Percentiles rank a stretch among this genome's conserved stretches.
These are phyloP conservation scores for Pelvicachromis taeniatus DNA, from an alignment of 2,113 vertebrate species.

Conservation along the genomic window DNA sequence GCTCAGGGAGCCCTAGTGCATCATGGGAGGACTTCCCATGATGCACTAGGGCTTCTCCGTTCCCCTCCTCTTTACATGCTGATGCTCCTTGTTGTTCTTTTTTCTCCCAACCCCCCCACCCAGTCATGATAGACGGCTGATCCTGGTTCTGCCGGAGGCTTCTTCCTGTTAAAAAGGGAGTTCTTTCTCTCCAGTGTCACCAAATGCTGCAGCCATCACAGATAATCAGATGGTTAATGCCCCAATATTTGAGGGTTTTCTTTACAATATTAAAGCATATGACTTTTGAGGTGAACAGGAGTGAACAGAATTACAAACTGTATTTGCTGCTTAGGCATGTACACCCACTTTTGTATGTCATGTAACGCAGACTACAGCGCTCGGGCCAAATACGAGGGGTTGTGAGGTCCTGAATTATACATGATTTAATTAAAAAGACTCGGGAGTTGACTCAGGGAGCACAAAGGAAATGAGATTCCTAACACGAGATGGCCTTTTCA, in stretches of 20 bases:
- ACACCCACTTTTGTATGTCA: background rate
- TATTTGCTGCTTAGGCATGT: background rate
- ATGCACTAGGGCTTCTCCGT: background rate
- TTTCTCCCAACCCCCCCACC: no score
- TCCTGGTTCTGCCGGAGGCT: background rate
- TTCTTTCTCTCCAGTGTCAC: background rate
- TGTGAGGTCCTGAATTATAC: conserved; percentile 56
- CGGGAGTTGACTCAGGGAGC: conserved; percentile 42
- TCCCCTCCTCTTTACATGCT: background rate
- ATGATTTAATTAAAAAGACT: conserved; percentile 62
- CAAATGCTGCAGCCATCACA: background rate
- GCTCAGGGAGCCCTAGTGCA: no score
- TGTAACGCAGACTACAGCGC: conserved; percentile 11
- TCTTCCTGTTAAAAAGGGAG: fast-evolving
- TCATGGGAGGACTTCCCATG: background rate
- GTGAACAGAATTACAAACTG: background rate
- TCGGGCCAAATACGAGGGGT: background rate
- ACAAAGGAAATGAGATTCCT: conserved; percentile 56
- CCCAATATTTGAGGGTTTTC: background rate
- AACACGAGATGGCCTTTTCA: conserved; percentile 22
- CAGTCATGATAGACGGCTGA: background rate
- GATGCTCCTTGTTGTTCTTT: background rate
- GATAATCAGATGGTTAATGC: background rate
- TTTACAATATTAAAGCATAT: background rate
- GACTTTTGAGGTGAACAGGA: background rate